Evolutionary conservation across 2,888 invertebrate species (phyloP).

Genomic region (Acrobasis consociella): DNA sequence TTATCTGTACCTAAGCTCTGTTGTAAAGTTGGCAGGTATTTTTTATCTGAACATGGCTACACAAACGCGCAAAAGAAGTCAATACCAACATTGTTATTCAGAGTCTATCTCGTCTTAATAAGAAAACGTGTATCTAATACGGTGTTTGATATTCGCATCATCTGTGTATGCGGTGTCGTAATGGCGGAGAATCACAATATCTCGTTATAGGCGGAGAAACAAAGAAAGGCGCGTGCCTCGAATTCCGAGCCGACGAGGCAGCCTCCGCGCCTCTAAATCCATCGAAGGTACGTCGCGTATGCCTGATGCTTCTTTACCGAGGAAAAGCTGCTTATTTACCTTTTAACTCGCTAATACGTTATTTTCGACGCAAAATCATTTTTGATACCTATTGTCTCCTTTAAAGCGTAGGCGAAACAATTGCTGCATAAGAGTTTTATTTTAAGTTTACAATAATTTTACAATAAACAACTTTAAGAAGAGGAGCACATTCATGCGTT

Average conservation of each 20-base stretch:
- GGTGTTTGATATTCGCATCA: conserved; percentile 77
- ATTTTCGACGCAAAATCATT: neutral
- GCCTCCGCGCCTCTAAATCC: conserved; percentile 34
- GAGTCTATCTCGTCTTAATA: conserved; percentile 68
- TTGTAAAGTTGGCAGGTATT: neutral
- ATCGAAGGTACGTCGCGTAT: conserved; percentile 31
- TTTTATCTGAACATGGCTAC: neutral
- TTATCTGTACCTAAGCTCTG: too few relatives aligned
- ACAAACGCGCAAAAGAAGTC: conserved; percentile 39
- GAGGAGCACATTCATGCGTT: too few relatives aligned
- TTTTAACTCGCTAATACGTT: conserved; percentile 9
- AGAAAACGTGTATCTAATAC: conserved; percentile 78
- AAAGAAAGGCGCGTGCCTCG: conserved; percentile 73
- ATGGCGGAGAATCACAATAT: conserved; percentile 79
- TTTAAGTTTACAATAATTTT: too few relatives aligned
- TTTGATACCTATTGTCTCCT: neutral
- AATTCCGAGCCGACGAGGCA: conserved; percentile 45
- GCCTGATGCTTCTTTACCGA: conserved; percentile 6
- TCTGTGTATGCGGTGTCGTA: conserved; percentile 73
- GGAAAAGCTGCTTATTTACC: conserved; percentile 18
- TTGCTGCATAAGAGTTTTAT: too few relatives aligned
- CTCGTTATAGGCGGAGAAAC: conserved; percentile 78
- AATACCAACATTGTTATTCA: conserved; percentile 69
- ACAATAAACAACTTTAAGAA: too few relatives aligned
- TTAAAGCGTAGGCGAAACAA: neutral